These are phyloP conservation scores for Dasysyrphus tricinctus DNA, from an alignment of 2,888 invertebrate species.

Conservation along the genomic window DNA sequence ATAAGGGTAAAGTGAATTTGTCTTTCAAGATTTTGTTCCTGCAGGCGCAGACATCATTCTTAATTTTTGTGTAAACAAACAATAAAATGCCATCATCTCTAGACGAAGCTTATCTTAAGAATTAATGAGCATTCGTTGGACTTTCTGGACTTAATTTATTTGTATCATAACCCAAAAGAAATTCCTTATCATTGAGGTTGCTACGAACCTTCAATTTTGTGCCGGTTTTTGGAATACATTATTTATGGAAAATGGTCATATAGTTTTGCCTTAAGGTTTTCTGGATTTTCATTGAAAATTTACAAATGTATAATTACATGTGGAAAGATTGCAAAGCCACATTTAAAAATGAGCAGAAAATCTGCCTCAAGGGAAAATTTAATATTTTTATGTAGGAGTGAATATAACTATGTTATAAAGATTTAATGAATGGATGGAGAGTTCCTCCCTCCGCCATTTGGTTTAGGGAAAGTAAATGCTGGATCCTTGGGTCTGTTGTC, in stretches of 20 bases:
- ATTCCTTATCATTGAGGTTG: not conserved
- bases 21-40: slow-evolving; percentile 21
- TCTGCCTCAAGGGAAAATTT: not conserved
- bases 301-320: not conserved
- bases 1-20: slow-evolving; percentile 34
- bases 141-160: slow-evolving; percentile 13
- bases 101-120: slow-evolving; percentile 13
- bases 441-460: too few relatives aligned
- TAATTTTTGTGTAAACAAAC: slow-evolving; percentile 16
- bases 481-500: too few relatives aligned
- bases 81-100: slow-evolving; percentile 2
- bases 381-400: not conserved
- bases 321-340: not conserved
- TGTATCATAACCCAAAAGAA: not conserved
- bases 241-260: not conserved
- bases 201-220: not conserved
- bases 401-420: not conserved
- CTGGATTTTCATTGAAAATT: not conserved
- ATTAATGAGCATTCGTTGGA: slow-evolving; percentile 22
- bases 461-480: too few relatives aligned
- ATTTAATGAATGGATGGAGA: not conserved
- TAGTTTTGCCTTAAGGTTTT: not conserved
- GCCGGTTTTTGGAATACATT: not conserved
- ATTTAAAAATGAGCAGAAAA: slow-evolving; percentile 1
- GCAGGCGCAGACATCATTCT: slow-evolving; percentile 29